These are phyloP conservation scores for Yponomeuta evonymella DNA, from an alignment of 2,888 invertebrate genomes.

Conservation along the genomic window DNA sequence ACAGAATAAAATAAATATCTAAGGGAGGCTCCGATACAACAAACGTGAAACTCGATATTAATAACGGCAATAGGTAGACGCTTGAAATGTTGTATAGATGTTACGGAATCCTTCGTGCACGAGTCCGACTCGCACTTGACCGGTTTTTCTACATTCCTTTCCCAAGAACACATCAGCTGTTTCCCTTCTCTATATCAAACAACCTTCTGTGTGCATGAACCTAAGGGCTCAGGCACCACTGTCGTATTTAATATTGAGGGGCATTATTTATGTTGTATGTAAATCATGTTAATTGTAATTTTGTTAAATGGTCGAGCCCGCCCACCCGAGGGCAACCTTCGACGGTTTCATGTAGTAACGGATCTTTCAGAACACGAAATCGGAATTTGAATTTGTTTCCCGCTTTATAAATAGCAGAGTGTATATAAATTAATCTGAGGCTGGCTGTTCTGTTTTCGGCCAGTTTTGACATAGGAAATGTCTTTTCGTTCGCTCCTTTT, in stretches of 20 bases:
- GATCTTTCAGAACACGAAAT: not conserved
- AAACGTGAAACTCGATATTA: too few relatives aligned
- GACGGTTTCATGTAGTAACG: conserved; percentile 15
- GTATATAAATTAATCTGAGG: too few relatives aligned
- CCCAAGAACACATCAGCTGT: not conserved
- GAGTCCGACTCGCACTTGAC: too few relatives aligned
- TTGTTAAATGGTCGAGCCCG: conserved; percentile 43
- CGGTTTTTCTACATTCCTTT: too few relatives aligned
- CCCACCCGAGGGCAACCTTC: conserved; percentile 29
- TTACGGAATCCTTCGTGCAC: too few relatives aligned
- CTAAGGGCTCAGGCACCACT: conserved; percentile 26
- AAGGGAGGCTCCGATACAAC: too few relatives aligned
- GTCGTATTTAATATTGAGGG: conserved; percentile 47
- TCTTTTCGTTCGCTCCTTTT: too few relatives aligned
- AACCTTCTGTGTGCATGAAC: conserved; percentile 22
- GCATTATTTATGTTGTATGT: conserved; percentile 53
- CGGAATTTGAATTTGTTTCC: not conserved
- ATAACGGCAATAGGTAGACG: too few relatives aligned
- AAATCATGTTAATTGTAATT: conserved; percentile 66
- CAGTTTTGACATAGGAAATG: too few relatives aligned
- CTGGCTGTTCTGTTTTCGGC: too few relatives aligned
- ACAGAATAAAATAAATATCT: too few relatives aligned
- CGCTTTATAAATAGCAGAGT: not conserved
- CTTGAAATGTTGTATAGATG: too few relatives aligned
- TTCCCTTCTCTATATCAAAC: not conserved